These are phyloP conservation scores for Phorcus lineatus DNA, from an alignment of 2,888 invertebrate species.

Conservation along the genomic window DNA sequence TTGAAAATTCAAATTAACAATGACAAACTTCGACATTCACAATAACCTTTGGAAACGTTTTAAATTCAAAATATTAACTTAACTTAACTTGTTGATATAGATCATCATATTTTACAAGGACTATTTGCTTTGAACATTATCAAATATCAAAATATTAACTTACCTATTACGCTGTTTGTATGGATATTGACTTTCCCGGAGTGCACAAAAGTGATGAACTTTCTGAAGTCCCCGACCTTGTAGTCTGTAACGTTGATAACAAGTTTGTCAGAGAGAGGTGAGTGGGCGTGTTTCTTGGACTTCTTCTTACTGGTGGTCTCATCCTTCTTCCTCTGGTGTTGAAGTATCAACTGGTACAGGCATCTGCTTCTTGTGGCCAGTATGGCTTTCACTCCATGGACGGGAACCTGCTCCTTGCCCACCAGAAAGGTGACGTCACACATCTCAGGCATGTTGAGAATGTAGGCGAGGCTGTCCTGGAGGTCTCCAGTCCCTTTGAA, in stretches of 20 bases:
- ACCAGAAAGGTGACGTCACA: not conserved
- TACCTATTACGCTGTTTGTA: not conserved
- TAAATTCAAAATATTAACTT: no score
- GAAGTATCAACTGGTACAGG: constrained; percentile 1
- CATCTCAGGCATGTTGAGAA: not conserved
- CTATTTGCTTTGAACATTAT: no score
- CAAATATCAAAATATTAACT: not conserved
- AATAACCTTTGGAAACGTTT: no score
- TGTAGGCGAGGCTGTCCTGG: not conserved
- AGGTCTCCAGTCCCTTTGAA: not conserved
- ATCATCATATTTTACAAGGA: no score
- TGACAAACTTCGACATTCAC: no score
- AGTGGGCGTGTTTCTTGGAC: constrained; percentile 2
- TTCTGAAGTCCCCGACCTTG: not conserved
- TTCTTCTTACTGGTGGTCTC: not conserved
- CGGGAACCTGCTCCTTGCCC: not conserved
- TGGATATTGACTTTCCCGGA: constrained; percentile 2
- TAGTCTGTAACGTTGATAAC: not conserved
- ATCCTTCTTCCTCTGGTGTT: constrained; percentile 8
- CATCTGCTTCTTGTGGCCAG: not conserved
- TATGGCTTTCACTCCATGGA: not conserved
- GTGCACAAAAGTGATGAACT: constrained; percentile 15
- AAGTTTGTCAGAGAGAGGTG: not conserved
- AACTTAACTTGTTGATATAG: no score
- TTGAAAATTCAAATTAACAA: no score